Base-by-base conservation (phyloP, 2,888 invertebrate genomes). In the Drosophila barbarae region DNA sequence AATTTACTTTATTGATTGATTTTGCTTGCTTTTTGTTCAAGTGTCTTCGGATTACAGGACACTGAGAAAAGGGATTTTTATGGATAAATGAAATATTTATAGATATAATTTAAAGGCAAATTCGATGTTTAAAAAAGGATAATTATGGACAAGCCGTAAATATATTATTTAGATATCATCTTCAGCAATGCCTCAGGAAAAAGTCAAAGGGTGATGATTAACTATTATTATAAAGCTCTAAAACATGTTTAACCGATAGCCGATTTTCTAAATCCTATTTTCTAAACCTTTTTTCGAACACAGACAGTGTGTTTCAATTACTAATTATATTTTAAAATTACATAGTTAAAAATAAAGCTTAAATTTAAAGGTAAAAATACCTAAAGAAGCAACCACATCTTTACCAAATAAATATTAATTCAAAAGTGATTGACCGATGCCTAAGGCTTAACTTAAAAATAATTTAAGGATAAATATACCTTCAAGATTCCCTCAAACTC, bases 1-100 rank as follows among this genome's bases (percentile, higher is more conserved):
- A 9, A 46, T 46, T 32, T 9, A 47, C 30, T 21, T 47, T 32
- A 32, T 21, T 13, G 46, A 47, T 32, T 47, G 13, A 46, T 13
- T 18, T 15, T 30, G 3, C 8, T 42, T 10, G 6, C 3, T 10
- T 28, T 28, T 42, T 26, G 26, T 26, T n/a, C 9, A 26, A 26
- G 3, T 42, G 7, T 44, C 15, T 44, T 44, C 15, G 15, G 28
- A 18, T 30, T 44, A 30, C 7, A 30, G 8, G 3, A 15, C 30
- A 18, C 46, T 30, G 30, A 46, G 5, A 12, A 8, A 46, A 12
- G 4, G 12, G 4, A 2, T 12, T 30, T 15, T 12, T 18, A 46
- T 18, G 12, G 4, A 46, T 5, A 18, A 30, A 13, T 32, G 2
- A 15, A 44, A 9, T 26, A 5, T 8, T 12, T 2, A 2, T 9